phyloP scores from a whole-genome alignment of 2,797 vertebrate genomes.

The Hylomyscus alleni region DNA sequence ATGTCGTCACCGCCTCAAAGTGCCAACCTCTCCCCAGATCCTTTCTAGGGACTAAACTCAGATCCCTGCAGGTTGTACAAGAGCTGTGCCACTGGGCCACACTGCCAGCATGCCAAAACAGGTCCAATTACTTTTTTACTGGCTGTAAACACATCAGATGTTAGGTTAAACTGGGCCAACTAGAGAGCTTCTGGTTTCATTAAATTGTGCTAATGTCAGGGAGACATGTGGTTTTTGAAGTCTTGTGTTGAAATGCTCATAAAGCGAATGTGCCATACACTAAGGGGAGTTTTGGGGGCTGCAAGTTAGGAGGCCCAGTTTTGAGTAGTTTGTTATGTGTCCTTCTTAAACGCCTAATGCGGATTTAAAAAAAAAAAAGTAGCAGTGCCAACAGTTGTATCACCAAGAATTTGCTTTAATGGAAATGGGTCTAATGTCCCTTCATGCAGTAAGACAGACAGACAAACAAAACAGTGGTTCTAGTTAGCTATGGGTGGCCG shows the following conservation, averaged over 20 bases:
- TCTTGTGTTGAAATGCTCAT: conserved; percentile 47
- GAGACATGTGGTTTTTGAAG: conserved; percentile 32
- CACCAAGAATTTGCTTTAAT: conserved; percentile 61
- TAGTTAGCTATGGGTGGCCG: conserved; percentile 1
- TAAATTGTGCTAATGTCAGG: conserved; percentile 10
- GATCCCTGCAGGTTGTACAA: background rate
- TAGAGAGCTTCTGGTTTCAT: background rate
- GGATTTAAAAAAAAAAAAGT: background rate
- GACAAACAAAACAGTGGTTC: conserved; percentile 58
- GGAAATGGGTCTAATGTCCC: conserved; percentile 62
- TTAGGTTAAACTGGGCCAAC: conserved; percentile 53
- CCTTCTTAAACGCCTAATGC: background rate
- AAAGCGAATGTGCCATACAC: conserved; percentile 20
- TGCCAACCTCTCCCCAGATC: background rate
- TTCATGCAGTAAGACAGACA: conserved; percentile 74
- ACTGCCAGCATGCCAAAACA: background rate
- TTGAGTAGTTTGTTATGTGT: background rate
- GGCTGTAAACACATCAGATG: conserved; percentile 27
- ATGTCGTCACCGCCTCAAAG: conserved; percentile 56
- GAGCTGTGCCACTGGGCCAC: background rate
- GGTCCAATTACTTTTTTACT: background rate
- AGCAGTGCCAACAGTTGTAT: conserved; percentile 61
- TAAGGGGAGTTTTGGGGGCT: conserved; percentile 28
- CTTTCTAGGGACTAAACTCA: background rate
- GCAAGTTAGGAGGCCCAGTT: background rate